These are phyloP conservation scores for Orientallactaga bullata DNA, from an alignment of 2,113 vertebrate genomes.

Conservation along the genomic window DNA sequence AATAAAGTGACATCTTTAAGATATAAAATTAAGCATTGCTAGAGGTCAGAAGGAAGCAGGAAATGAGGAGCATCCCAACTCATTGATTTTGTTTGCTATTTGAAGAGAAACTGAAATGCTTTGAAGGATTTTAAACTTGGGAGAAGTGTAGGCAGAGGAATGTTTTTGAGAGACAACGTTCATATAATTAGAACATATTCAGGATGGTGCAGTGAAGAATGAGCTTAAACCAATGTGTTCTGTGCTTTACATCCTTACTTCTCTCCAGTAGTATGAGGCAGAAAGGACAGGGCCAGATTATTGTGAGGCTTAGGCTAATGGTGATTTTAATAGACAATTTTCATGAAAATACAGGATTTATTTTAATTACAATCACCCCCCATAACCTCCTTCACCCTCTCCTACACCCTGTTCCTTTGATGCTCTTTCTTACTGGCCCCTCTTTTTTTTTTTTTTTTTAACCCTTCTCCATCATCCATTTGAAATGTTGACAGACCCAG, in stretches of 20 bases:
- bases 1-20: background rate
- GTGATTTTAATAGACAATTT: too few species aligned
- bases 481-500: too few species aligned
- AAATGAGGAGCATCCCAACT: background rate
- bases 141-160: background rate
- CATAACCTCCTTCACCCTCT: too few species aligned
- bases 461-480: too few species aligned
- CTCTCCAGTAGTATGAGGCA: background rate
- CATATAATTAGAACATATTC: background rate
- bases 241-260: background rate
- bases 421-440: too few species aligned
- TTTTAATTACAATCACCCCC: too few species aligned
- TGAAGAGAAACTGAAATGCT: background rate
- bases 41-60: background rate
- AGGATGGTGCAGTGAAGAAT: background rate
- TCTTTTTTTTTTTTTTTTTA: too few species aligned
- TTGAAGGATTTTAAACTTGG: background rate
- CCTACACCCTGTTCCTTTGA: too few species aligned
- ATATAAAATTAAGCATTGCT: background rate
- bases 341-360: too few species aligned
- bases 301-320: background rate
- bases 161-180: background rate
- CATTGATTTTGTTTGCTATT: background rate
- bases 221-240: background rate
- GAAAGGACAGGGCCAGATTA: background rate